phyloP scores from a whole-genome alignment of 2,113 vertebrate species.

The Chionodraco myersi region DNA sequence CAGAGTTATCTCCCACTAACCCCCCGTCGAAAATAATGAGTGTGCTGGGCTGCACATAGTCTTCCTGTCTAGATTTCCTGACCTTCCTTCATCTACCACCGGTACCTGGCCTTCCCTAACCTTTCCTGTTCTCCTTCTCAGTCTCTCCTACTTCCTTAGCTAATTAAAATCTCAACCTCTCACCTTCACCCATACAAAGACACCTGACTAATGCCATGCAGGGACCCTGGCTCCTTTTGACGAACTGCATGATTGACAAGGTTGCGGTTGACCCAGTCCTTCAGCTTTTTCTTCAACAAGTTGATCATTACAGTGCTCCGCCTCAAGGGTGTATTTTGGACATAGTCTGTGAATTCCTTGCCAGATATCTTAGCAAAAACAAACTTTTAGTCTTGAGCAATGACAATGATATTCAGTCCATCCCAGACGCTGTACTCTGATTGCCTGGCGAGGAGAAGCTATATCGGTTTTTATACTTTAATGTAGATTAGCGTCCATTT shows the following conservation, averaged over 20 bases:
- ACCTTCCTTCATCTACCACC: conserved; percentile 57
- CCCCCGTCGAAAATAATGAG: conserved; percentile 70
- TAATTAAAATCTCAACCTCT: conserved; percentile 81
- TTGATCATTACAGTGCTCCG: conserved; percentile 48
- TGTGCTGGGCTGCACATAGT: conserved; percentile 47
- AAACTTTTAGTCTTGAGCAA: neutral
- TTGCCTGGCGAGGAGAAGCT: neutral
- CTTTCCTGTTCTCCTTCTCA: conserved; percentile 72
- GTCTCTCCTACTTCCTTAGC: conserved; percentile 67
- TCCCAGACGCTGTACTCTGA: conserved; percentile 7
- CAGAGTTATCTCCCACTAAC: conserved; percentile 53
- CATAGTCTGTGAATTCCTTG: conserved; percentile 1
- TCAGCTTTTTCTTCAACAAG: conserved; percentile 29
- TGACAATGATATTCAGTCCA: neutral
- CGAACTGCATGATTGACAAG: conserved; percentile 61
- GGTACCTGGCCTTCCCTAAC: conserved; percentile 61
- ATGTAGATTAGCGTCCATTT: neutral
- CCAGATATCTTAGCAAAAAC: conserved; percentile 1
- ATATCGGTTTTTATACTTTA: conserved; percentile 5
- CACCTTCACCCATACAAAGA: conserved; percentile 48
- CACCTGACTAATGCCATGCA: conserved; percentile 47
- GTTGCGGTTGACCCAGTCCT: conserved; percentile 31
- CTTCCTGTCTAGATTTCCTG: conserved; percentile 59
- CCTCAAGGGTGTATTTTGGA: conserved; percentile 53
- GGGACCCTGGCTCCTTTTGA: conserved; percentile 39